Percentiles rank a stretch among this genome's conserved stretches.
Evolutionary conservation across 2,888 invertebrate species (phyloP).

Genomic region (Orthonevra nobilis): DNA sequence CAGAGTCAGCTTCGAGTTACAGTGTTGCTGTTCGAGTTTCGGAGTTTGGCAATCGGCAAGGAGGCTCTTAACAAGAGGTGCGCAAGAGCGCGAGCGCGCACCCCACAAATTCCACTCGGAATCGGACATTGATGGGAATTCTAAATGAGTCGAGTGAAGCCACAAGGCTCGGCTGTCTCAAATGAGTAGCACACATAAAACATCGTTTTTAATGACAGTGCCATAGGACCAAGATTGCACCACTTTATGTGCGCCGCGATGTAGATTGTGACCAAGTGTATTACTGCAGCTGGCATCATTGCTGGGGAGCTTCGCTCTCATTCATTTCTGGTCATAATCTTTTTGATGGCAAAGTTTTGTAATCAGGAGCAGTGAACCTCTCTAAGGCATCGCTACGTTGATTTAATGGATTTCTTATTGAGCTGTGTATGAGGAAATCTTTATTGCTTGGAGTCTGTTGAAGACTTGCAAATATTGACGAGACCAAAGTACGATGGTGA

Average conservation of each 20-base stretch:
- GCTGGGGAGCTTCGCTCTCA: neutral
- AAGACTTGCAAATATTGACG: no score
- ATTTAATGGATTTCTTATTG: constrained; percentile 25
- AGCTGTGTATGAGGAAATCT: neutral
- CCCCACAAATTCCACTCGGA: constrained; percentile 62
- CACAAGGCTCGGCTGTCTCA: constrained; percentile 24
- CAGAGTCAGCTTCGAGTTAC: no score
- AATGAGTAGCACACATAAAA: constrained; percentile 67
- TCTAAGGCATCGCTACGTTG: constrained; percentile 28
- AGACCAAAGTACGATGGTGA: no score
- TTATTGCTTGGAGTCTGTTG: no score
- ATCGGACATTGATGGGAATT: constrained; percentile 69
- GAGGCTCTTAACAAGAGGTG: constrained; percentile 57
- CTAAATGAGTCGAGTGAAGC: constrained; percentile 36
- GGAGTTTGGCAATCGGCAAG: constrained; percentile 65
- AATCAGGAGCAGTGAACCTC: constrained; percentile 61
- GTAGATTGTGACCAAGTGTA: constrained; percentile 48
- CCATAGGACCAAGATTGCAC: constrained; percentile 59
- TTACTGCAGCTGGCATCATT: constrained; percentile 20
- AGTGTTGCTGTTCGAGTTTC: no score
- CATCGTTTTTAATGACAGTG: constrained; percentile 66
- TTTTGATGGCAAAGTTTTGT: constrained; percentile 43
- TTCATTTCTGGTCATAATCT: constrained; percentile 55
- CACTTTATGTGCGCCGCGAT: constrained; percentile 42
- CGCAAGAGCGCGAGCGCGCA: constrained; percentile 49